phyloP scores from a whole-genome alignment of 2,888 invertebrate species.

The Cyclophora albipunctata region DNA sequence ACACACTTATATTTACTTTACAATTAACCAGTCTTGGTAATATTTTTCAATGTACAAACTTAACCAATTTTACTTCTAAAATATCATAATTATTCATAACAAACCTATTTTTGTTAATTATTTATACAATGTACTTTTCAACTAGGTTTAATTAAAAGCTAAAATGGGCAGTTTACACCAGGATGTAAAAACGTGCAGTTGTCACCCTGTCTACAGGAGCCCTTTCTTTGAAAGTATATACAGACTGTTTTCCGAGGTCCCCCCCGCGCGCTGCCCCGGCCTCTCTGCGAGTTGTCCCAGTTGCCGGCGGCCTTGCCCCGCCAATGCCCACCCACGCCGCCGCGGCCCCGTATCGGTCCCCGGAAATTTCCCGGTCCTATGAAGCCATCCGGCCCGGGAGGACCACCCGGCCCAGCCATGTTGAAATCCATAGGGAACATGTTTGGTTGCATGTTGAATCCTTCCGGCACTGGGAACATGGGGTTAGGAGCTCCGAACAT shows the following conservation, averaged over 20 bases:
- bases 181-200: slow-evolving; percentile 90
- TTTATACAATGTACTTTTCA: too few relatives aligned
- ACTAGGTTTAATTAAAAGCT: background rate
- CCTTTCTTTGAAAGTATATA: slow-evolving; percentile 85
- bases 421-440: slow-evolving; percentile 72
- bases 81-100: background rate
- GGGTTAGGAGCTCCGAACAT: slow-evolving; percentile 51
- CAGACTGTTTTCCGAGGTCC: slow-evolving; percentile 76
- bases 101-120: too few relatives aligned
- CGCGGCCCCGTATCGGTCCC: slow-evolving; percentile 74
- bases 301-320: slow-evolving; percentile 65
- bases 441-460: slow-evolving; percentile 62
- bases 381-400: slow-evolving; percentile 50
- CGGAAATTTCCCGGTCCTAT: slow-evolving; percentile 63
- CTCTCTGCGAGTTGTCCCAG: slow-evolving; percentile 65
- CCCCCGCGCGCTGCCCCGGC: slow-evolving; percentile 68
- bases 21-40: background rate
- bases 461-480: slow-evolving; percentile 56
- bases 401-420: slow-evolving; percentile 56
- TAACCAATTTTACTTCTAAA: background rate
- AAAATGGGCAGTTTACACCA: slow-evolving; percentile 74
- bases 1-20: background rate
- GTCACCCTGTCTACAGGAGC: slow-evolving; percentile 87
- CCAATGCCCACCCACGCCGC: slow-evolving; percentile 68
- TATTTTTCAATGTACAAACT: too few relatives aligned